Evolutionary conservation across 2,888 invertebrate genomes (phyloP).

Genomic region (Eretmocerus hayati): DNA sequence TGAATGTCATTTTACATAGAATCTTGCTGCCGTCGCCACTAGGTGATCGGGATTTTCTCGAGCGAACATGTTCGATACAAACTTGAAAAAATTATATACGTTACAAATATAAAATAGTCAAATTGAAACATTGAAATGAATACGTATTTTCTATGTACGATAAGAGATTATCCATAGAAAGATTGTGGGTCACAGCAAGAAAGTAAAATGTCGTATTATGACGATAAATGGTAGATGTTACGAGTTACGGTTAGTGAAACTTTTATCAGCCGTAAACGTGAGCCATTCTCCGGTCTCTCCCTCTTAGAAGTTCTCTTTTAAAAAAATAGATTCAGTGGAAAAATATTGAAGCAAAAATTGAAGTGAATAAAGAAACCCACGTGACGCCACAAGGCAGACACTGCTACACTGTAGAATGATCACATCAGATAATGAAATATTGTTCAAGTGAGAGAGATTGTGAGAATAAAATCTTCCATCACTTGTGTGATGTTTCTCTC

Average conservation of each 20-base stretch:
- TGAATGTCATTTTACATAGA: conserved; percentile 27
- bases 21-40: conserved; percentile 19
- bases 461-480: conserved; percentile 13
- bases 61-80: conserved; percentile 22
- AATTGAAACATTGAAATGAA: conserved; percentile 12
- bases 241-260: conserved; percentile 10
- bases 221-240: conserved; percentile 2
- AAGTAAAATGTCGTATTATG: conserved; percentile 8
- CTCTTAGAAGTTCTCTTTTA: conserved; percentile 11
- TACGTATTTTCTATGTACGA: background rate
- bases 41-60: conserved; percentile 17
- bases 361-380: conserved; percentile 14
- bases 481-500: conserved; percentile 1
- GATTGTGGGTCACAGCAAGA: conserved; percentile 1
- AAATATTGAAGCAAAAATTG: conserved; percentile 3
- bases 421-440: conserved; percentile 27
- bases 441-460: conserved; percentile 17
- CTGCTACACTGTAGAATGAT: conserved; percentile 41
- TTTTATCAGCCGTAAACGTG: conserved; percentile 1
- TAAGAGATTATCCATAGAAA: conserved; percentile 7
- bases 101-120: conserved; percentile 8
- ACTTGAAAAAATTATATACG: background rate
- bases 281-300: background rate
- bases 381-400: conserved; percentile 43
- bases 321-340: conserved; percentile 10